Evolutionary conservation across 2,797 vertebrate genomes (phyloP).

Genomic region (Sebastes matsubarae): DNA sequence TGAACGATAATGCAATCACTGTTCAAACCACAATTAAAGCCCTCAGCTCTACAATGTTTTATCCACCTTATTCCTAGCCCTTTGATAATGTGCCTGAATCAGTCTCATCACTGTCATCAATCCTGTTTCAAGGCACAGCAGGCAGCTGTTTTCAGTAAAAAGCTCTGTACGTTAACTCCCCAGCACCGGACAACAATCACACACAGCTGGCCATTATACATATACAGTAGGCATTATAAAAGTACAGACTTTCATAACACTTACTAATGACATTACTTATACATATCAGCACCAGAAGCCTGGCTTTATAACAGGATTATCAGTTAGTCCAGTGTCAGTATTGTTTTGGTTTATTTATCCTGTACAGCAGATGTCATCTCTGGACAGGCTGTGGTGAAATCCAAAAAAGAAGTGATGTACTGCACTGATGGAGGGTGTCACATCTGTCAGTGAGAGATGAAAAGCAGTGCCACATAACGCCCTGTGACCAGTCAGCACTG

Average conservation of each 20-base stretch:
- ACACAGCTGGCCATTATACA: too few relatives aligned
- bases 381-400: background rate
- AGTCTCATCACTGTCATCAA: background rate
- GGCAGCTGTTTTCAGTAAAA: background rate
- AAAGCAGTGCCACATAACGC: background rate
- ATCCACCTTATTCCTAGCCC: too few relatives aligned
- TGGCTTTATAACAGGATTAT: background rate
- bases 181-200: background rate
- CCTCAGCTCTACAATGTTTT: too few relatives aligned
- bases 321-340: background rate
- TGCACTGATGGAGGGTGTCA: background rate
- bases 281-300: background rate
- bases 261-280: background rate
- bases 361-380: background rate
- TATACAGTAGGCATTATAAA: background rate
- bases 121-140: background rate
- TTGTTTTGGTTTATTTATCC: background rate
- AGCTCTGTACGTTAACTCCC: background rate
- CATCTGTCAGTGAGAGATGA: constrained; percentile 17
- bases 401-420: background rate
- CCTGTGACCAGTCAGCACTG: background rate
- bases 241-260: background rate
- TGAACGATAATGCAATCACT: too few relatives aligned
- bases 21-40: too few relatives aligned
- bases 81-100: rapidly evolving